These are phyloP conservation scores for Phenganax marumi DNA, from an alignment of 92 coral and sea anemone species.

Conservation along the genomic window DNA sequence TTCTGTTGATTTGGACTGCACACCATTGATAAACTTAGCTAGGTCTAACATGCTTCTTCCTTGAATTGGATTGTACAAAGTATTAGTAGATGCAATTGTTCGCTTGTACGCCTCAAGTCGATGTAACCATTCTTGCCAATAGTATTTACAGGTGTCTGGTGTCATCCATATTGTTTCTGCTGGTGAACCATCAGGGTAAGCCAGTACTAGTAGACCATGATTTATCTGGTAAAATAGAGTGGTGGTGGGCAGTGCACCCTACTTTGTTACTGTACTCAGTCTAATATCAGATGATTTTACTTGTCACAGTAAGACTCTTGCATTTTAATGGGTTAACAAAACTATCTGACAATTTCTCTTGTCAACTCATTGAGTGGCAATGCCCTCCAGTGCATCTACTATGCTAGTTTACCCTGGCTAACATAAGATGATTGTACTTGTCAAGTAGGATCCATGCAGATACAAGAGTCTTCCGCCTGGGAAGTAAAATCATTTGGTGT, in stretches of 20 bases:
- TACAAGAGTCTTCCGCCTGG: too few species aligned
- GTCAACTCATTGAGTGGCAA: too few species aligned
- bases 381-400: too few species aligned
- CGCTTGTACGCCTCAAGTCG: constrained; percentile 70
- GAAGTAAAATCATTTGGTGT: too few species aligned
- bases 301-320: background rate
- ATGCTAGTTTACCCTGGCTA: too few species aligned
- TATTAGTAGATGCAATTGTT: background rate
- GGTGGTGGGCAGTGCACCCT: background rate
- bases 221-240: constrained; percentile 49
- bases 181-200: constrained; percentile 79
- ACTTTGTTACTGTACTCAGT: background rate
- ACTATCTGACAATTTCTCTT: too few species aligned
- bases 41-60: constrained; percentile 16
- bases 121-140: constrained; percentile 79
- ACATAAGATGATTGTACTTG: too few species aligned
- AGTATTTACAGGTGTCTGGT: constrained; percentile 63
- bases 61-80: background rate
- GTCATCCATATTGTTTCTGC: constrained; percentile 76
- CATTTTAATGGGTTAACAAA: too few species aligned
- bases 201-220: constrained; percentile 76
- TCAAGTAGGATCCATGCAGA: too few species aligned
- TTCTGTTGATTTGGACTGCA: background rate
- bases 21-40: constrained; percentile 18
- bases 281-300: background rate